Conservation (phyloP, 2,113 vertebrate genomes). For the Phalacrocorax carbo region DNA sequence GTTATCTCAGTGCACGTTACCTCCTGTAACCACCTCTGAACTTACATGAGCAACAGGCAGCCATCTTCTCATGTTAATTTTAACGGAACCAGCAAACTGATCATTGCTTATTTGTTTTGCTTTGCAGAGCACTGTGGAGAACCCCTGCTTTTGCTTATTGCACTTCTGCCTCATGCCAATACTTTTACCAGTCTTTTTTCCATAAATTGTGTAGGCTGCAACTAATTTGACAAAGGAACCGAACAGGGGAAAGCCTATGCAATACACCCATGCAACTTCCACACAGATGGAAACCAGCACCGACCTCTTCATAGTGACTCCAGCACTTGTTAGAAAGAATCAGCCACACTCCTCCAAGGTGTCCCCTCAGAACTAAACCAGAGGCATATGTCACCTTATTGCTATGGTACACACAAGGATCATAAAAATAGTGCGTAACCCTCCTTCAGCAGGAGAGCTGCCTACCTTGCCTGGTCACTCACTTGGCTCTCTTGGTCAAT, state of each 20-base stretch:
- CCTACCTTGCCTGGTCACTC: neutral
- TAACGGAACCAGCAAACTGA: neutral
- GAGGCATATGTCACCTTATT: neutral
- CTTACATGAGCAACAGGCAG: neutral
- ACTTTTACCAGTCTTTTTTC: neutral
- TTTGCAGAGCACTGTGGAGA: neutral
- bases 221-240: neutral
- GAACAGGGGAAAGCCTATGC: accelerated
- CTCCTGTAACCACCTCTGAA: neutral
- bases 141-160: neutral
- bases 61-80: neutral
- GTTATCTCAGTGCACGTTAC: neutral
- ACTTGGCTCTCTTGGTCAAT: neutral
- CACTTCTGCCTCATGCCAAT: neutral
- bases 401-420: neutral
- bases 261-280: neutral
- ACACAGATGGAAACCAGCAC: neutral
- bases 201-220: neutral
- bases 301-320: neutral
- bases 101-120: neutral
- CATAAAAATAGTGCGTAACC: neutral
- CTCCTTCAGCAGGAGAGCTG: neutral
- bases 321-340: neutral
- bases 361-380: neutral
- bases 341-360: accelerated